A percentile compares a stretch with the other conserved stretches of the same genome.
phyloP scores from a whole-genome alignment of 2,113 vertebrate genomes.

The Nymphicus hollandicus region DNA sequence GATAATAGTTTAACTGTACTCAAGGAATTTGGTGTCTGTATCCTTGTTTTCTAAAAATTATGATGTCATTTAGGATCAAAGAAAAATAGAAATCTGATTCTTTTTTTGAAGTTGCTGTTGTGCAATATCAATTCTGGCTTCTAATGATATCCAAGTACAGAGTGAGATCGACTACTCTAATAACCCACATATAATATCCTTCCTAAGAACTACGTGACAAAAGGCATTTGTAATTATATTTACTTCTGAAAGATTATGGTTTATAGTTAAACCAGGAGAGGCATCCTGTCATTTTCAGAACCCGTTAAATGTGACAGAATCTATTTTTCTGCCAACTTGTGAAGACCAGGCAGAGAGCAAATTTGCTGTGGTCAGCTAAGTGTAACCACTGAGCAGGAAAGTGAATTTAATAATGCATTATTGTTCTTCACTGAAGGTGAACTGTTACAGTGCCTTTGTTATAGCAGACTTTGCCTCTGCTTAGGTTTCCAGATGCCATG shows the following conservation, averaged over 20 bases:
- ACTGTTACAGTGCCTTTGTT: conserved; percentile 96
- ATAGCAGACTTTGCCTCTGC: conserved; percentile 84
- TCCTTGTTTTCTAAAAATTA: conserved; percentile 69
- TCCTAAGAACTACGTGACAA: conserved; percentile 87
- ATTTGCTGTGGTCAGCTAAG: conserved; percentile 99
- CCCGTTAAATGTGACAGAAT: conserved; percentile 99
- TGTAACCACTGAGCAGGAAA: conserved; percentile 99
- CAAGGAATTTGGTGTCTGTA: neutral
- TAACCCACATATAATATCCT: conserved; percentile 82
- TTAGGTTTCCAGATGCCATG: conserved; percentile 82
- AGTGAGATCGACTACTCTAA: conserved; percentile 87
- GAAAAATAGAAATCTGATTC: conserved; percentile 72
- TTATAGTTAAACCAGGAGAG: conserved; percentile 97
- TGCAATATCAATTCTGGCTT: conserved; percentile 81
- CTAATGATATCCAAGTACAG: conserved; percentile 84
- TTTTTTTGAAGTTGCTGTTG: conserved; percentile 83
- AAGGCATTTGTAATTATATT: conserved; percentile 98
- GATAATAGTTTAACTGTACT: neutral
- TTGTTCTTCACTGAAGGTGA: conserved; percentile 99
- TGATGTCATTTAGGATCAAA: conserved; percentile 87
- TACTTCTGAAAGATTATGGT: conserved; percentile 94
- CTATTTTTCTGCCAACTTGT: conserved; percentile 99
- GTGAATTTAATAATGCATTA: conserved; percentile 99
- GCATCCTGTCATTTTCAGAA: conserved; percentile 99
- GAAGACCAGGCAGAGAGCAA: conserved; percentile 97